Conservation (phyloP, 1,140 invertebrate genomes). For the Maniola jurtina region DNA sequence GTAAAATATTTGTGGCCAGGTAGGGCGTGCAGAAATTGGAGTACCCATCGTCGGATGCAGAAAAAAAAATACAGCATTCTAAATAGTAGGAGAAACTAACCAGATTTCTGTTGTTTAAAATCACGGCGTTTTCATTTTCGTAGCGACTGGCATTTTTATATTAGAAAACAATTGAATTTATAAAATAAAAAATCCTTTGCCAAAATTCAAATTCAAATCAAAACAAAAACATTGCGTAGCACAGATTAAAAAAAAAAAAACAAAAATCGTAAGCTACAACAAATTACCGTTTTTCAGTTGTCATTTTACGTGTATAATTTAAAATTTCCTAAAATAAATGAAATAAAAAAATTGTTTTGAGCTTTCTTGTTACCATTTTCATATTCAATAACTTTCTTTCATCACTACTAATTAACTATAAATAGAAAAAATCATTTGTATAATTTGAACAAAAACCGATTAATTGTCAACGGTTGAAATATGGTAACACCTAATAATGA, state of each 20-base stretch:
- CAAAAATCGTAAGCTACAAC: slow-evolving; percentile 3
- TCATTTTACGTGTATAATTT: too few species aligned
- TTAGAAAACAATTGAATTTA: slow-evolving; percentile 57
- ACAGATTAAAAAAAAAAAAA: slow-evolving; percentile 9
- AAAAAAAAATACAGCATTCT: background rate
- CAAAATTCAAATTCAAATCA: slow-evolving; percentile 19
- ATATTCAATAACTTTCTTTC: too few species aligned
- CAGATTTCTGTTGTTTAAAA: background rate
- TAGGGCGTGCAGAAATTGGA: background rate
- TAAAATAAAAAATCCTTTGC: slow-evolving; percentile 9
- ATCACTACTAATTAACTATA: background rate
- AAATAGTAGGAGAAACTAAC: background rate
- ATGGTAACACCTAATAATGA: too few species aligned
- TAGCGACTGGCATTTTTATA: slow-evolving; percentile 46
- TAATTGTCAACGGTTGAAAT: too few species aligned
- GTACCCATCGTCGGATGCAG: background rate
- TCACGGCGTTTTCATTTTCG: background rate
- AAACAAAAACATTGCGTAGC: slow-evolving; percentile 22
- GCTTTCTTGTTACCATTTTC: too few species aligned
- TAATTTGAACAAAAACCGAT: background rate
- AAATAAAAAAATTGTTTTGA: background rate
- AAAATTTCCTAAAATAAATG: too few species aligned
- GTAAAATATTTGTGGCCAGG: slow-evolving; percentile 6
- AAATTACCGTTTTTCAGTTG: background rate
- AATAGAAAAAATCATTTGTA: background rate